phyloP scores from a whole-genome alignment of 2,888 invertebrate species.

The Mesorhabditis spiculigera region DNA sequence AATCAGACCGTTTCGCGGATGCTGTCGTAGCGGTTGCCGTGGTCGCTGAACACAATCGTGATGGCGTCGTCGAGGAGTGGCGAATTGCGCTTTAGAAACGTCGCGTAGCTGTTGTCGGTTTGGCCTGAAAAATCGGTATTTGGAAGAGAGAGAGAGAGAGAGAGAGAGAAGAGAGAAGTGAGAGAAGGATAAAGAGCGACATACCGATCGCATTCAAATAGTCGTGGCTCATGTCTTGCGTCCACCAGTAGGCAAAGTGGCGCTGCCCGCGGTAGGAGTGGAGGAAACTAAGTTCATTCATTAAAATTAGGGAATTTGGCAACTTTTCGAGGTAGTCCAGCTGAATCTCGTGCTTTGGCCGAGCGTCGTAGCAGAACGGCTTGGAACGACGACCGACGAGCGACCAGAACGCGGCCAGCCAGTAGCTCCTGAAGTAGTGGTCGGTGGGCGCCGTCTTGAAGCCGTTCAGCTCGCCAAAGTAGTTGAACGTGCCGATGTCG shows the following conservation, averaged over 20 bases:
- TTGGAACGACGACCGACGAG: conserved; percentile 30
- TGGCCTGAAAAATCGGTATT: conserved; percentile 10
- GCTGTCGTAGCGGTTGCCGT: conserved; percentile 60
- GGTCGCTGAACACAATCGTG: conserved; percentile 58
- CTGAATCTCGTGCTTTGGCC: conserved; percentile 29
- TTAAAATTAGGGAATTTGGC: too few species aligned
- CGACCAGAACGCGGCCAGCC: conserved; percentile 39
- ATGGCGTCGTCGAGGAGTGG: conserved; percentile 34
- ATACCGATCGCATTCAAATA: conserved; percentile 28
- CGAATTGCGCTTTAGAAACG: conserved; percentile 29
- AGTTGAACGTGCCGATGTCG: conserved; percentile 59
- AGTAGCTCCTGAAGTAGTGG: conserved; percentile 56
- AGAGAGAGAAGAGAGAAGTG: too few species aligned
- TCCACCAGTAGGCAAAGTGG: conserved; percentile 45
- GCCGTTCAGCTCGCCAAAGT: conserved; percentile 44
- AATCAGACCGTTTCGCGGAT: conserved; percentile 57
- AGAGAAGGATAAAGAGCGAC: not conserved
- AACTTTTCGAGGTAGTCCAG: conserved; percentile 35
- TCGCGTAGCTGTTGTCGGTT: conserved; percentile 32
- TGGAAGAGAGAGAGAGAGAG: too few species aligned
- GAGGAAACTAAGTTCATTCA: conserved; percentile 23
- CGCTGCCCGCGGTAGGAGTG: conserved; percentile 26
- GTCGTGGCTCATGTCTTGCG: conserved; percentile 45
- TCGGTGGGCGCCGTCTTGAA: conserved; percentile 58
- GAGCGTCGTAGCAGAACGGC: conserved; percentile 37